phyloP scores from a whole-genome alignment of 2,113 vertebrate genomes.

The human region GRCh38 chr11:74631001-74631500 shows the following conservation, averaged over 20 bases:
- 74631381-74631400: not conserved
- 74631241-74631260: not conserved
- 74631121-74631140: slow-evolving; percentile 59
- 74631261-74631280: not conserved
- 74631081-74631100: slow-evolving; percentile 62
- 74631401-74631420: slow-evolving; percentile 28
- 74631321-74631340: not conserved
- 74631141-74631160: slow-evolving; percentile 33
- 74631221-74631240: not conserved
- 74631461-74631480: no score
- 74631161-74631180: slow-evolving; percentile 43
- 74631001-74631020: slow-evolving; percentile 12
- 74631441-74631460: not conserved
- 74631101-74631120: slow-evolving; percentile 40
- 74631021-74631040: slow-evolving; percentile 40
- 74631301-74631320: not conserved
- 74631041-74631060: slow-evolving; percentile 48
- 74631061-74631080: slow-evolving; percentile 47
- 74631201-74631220: not conserved
- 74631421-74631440: not conserved
- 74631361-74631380: not conserved
- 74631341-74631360: not conserved
- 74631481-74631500: no score
- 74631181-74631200: not conserved
- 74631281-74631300: not conserved